Base-by-base conservation (phyloP, 2,797 vertebrate species). In the Neomorphus geoffroyi region DNA sequence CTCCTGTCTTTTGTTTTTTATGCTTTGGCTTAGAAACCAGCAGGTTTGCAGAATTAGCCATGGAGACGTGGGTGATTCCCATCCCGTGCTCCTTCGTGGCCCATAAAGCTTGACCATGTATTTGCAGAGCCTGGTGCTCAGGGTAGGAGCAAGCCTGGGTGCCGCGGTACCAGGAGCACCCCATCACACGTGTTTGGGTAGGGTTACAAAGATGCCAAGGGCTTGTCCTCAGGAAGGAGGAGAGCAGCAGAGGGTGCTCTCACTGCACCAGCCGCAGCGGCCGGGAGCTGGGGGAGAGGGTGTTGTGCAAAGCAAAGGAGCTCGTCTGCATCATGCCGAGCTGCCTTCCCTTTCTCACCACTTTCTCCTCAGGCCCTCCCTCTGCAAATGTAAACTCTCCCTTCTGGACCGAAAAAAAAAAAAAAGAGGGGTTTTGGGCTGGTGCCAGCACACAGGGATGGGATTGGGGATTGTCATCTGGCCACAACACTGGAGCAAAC, bases 241-340 rank as follows among this genome's bases (percentile, higher is more conserved):
- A 12, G 27, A 88, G 93, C 93, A 90, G 95, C 88, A 95, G 88
- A 94, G 90, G 96, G 90, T 91, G 90, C 96, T 96, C 88, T 66
- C 46, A 69, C 82, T 43, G 94, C 90, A 70, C 56, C 79, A 60
- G 83, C 79, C 3, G 2, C 78, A 1, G 43, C 9, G 2, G 32
- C 60, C 1, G 5, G 66, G 41, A 89, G 84, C 64, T 17, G 3
- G 65, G 51, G 67, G 64, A 90, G 18, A 46, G 66, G 83, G 57
- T 33, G 71, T 15, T 10, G 75, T 21, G 83, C 30, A 8, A 21
- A 62, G 86, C 39, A 3, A 57, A 71, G 45, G 75, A 72, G 70
- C 18, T n/a, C 45, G 60, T 50, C 80, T 0, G 18, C 46, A 50
- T 61, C 65, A 3, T 2, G 0, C n/a, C 0, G 1, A 66, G 43